Base-by-base conservation (phyloP, 2,113 vertebrate genomes). In the Macquaria ambigua region DNA sequence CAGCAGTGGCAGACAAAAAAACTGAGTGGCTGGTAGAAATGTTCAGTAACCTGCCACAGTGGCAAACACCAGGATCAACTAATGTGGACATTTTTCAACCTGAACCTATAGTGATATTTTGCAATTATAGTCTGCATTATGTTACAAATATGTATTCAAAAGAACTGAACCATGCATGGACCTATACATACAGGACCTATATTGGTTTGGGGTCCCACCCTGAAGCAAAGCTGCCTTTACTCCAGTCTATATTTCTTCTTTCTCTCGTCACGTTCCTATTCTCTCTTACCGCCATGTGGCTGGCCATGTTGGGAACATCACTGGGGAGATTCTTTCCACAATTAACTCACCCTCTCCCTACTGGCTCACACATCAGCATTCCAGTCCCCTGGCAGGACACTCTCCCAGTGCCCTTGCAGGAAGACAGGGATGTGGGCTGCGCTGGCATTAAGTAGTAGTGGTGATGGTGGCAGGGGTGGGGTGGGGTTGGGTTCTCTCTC, bases 321-420 rank as follows among this genome's bases (percentile, higher is more conserved):
- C 90, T 85, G 75, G 88, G 90, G 79, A 93, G 90, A 94, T 93
- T 95, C 89, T 94, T 93, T 94, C 93, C 91, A 91, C 93, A 95
- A 93, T 93, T 94, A 95, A 93, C 93, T 93, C 87, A 77, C 90
- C 53, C 90, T 73, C 87, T 90, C 87, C 77, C 85, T 39, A 79
- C 90, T 92, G 86, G 92, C 92, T 87, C 87, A 90, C 85, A 87
- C 89, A 90, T 72, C 62, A 91, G 87, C 87, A 94, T 93, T 95
- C 94, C 91, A 84, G 84, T 76, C 55, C 81, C 56, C 88, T 91
- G 88, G 80, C 87, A 92, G 78, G 75, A 86, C 87, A 84, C 75
- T 52, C 75, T 83, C 75, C 70, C 55, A 77, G 74, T 82, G 84
- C 70, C 86, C 84, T 87, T 91, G 88, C 48, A 84, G 85, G 86